These are phyloP conservation scores for Stegostoma tigrinum DNA, from an alignment of 2,113 vertebrate species.

Conservation along the genomic window DNA sequence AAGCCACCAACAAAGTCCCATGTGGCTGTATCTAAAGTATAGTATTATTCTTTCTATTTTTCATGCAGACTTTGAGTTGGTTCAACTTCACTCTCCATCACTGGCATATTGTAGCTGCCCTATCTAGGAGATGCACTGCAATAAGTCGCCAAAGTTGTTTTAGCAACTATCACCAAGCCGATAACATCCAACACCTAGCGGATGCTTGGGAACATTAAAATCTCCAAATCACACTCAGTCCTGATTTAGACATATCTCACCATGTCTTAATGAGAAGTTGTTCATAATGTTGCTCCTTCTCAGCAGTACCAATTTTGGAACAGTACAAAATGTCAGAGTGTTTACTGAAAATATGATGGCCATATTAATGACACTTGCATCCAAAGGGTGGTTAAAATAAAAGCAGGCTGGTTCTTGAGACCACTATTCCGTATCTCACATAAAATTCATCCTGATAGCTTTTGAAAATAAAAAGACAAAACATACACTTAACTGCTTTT, in stretches of 20 bases:
- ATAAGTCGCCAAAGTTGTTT: background rate
- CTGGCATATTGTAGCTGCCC: background rate
- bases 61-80: background rate
- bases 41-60: background rate
- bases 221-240: background rate
- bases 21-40: background rate
- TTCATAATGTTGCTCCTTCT: background rate
- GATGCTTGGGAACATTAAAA: background rate
- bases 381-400: background rate
- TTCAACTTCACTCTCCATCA: background rate
- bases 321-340: background rate
- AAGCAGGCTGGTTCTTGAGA: background rate
- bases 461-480: background rate
- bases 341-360: background rate
- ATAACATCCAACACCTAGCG: background rate
- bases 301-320: background rate
- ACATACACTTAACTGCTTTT: background rate
- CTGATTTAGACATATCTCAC: background rate
- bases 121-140: background rate
- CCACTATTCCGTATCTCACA: background rate
- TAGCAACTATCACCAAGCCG: background rate
- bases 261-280: background rate
- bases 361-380: background rate
- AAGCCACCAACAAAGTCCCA: background rate
- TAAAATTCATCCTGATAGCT: background rate